Conservation (phyloP, 2,888 invertebrate genomes). For the Muscina levida region DNA sequence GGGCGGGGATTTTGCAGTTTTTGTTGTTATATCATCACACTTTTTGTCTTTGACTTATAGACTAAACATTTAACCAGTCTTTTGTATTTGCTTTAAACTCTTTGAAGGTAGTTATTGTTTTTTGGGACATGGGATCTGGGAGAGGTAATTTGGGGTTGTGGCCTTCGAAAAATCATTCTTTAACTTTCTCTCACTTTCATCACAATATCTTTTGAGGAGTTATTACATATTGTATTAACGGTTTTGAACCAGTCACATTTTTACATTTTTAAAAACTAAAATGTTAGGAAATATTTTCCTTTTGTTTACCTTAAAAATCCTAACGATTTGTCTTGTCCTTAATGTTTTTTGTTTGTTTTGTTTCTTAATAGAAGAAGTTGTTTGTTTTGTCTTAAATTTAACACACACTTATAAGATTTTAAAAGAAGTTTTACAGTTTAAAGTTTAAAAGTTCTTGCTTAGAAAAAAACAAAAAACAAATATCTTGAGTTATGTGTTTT, state of each 20-base stretch:
- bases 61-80: constrained; percentile 63
- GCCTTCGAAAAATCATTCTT: constrained; percentile 60
- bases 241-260: constrained; percentile 33
- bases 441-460: constrained; percentile 1
- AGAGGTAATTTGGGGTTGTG: background rate
- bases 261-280: constrained; percentile 33
- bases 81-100: constrained; percentile 29
- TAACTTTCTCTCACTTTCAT: constrained; percentile 52
- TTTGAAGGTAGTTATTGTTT: constrained; percentile 17
- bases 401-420: background rate
- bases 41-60: constrained; percentile 52
- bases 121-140: background rate
- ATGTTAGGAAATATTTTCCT: constrained; percentile 27
- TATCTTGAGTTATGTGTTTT: background rate
- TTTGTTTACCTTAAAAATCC: background rate
- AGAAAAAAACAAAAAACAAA: constrained; percentile 15
- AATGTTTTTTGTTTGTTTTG: too few relatives aligned
- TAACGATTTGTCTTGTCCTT: background rate
- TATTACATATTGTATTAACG: constrained; percentile 41
- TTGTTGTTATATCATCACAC: constrained; percentile 22
- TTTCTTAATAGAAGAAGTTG: background rate
- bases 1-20: constrained; percentile 2
- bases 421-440: background rate
- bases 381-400: background rate
- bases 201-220: constrained; percentile 53